Conservation (phyloP, 2,113 vertebrate species). For the Erythrolamprus reginae region DNA sequence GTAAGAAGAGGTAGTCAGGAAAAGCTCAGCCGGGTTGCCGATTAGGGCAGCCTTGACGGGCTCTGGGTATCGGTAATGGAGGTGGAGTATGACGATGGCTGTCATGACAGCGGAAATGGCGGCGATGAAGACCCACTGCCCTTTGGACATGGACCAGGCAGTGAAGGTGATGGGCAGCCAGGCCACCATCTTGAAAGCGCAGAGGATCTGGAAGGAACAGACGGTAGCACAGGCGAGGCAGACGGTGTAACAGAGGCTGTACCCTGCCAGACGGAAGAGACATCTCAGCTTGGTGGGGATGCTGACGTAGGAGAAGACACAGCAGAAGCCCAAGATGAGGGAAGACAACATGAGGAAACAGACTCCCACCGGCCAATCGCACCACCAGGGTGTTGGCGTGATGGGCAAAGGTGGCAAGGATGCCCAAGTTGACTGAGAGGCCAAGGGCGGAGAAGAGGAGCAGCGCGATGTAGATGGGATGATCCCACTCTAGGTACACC, state of each 20-base stretch:
- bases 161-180: conserved; percentile 69
- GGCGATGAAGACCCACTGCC: conserved; percentile 69
- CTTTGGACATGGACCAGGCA: conserved; percentile 72
- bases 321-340: conserved; percentile 59
- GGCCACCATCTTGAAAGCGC: conserved; percentile 78
- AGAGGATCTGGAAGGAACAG: conserved; percentile 78
- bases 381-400: conserved; percentile 73
- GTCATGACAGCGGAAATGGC: conserved; percentile 31
- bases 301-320: conserved; percentile 68
- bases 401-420: conserved; percentile 62
- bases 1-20: too few relatives aligned
- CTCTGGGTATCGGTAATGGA: conserved; percentile 39
- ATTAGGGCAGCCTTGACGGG: conserved; percentile 26
- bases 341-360: conserved; percentile 74
- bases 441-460: conserved; percentile 63
- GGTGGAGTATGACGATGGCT: conserved; percentile 43
- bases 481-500: conserved; percentile 65
- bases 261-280: conserved; percentile 69
- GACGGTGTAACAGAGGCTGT: conserved; percentile 70
- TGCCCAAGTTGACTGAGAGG: conserved; percentile 65
- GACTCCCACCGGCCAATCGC: conserved; percentile 75
- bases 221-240: conserved; percentile 74
- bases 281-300: conserved; percentile 60
- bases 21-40: not conserved
- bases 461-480: conserved; percentile 57